phyloP scores from a whole-genome alignment of 2,113 vertebrate species.

The Actenoides lindsayi region DNA sequence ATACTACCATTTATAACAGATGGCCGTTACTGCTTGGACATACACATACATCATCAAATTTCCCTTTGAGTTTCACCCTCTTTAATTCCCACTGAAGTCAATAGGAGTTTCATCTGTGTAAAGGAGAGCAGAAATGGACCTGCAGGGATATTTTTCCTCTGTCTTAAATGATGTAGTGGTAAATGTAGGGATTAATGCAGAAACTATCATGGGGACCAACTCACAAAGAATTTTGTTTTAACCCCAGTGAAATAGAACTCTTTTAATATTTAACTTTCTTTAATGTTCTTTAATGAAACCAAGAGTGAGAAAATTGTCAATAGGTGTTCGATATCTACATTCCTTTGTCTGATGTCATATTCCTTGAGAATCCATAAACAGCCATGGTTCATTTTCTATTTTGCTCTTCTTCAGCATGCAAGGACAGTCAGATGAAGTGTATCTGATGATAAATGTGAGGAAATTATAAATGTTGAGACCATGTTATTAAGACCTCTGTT shows the following conservation, averaged over 20 bases:
- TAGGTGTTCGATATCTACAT: not conserved
- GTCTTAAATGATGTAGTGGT: not conserved
- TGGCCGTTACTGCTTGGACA: constrained; percentile 3
- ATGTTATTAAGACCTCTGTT: not conserved
- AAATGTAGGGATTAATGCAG: not conserved
- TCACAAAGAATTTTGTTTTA: not conserved
- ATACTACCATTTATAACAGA: constrained; percentile 47
- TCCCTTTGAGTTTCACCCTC: constrained; percentile 23
- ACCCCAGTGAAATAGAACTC: not conserved
- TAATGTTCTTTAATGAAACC: not conserved
- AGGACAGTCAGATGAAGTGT: not conserved
- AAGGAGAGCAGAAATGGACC: not conserved
- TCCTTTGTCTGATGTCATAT: not conserved
- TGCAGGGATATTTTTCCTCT: not conserved
- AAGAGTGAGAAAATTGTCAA: not conserved
- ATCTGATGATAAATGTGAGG: not conserved
- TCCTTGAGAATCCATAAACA: not conserved
- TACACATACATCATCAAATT: constrained; percentile 57
- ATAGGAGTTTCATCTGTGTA: constrained; percentile 4
- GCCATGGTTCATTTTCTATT: not conserved
- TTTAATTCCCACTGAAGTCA: constrained; percentile 37
- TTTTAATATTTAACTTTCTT: not conserved
- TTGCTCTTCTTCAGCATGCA: not conserved
- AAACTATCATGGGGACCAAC: not conserved
- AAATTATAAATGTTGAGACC: not conserved